These are phyloP conservation scores for Neopelma chrysocephalum DNA, from an alignment of 2,797 vertebrate species.

Conservation along the genomic window DNA sequence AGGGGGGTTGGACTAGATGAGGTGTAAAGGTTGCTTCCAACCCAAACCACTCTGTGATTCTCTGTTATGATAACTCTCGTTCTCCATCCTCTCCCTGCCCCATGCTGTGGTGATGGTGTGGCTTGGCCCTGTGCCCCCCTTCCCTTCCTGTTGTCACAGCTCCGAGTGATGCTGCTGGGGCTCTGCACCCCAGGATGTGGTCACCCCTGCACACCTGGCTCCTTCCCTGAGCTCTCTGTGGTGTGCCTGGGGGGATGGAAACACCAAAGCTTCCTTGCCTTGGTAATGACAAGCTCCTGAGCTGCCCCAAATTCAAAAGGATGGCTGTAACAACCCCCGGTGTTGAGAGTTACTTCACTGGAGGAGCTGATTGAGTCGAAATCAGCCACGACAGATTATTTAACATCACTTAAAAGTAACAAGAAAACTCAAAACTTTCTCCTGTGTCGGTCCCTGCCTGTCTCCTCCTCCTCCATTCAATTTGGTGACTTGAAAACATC, in stretches of 20 bases:
- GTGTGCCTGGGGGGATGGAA: neutral
- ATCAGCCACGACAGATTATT: neutral
- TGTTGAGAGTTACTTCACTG: neutral
- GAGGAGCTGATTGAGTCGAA: neutral
- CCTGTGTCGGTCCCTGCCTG: neutral
- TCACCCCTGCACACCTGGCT: neutral
- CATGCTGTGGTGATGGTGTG: fast-evolving
- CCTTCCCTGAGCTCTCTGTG: neutral
- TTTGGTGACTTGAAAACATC: neutral
- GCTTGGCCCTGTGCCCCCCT: fast-evolving
- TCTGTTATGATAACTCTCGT: fast-evolving
- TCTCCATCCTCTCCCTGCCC: neutral
- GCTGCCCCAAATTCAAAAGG: neutral
- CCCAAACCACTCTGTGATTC: neutral
- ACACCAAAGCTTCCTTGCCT: neutral
- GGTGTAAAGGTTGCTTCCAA: neutral
- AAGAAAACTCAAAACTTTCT: neutral
- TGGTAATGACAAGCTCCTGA: neutral
- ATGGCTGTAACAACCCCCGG: fast-evolving
- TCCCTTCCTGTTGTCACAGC: neutral
- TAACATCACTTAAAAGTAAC: neutral
- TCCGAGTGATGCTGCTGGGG: fast-evolving
- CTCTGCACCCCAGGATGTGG: neutral
- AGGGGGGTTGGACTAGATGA: neutral
- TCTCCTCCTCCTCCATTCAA: neutral